Evolutionary conservation across 2,113 vertebrate genomes (phyloP).

Genomic region (Vicugna pacos): DNA sequence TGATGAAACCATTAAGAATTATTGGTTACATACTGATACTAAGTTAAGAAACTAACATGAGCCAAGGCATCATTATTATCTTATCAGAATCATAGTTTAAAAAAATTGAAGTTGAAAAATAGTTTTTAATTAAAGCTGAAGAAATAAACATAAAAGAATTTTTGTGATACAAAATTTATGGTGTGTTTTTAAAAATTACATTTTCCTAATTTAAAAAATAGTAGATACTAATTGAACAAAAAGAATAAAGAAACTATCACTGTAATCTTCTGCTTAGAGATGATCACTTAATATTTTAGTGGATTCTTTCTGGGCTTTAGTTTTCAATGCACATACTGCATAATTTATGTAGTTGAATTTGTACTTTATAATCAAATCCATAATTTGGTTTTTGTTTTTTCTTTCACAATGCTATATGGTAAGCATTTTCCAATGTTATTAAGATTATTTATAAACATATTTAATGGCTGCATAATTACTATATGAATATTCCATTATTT

Average conservation of each 20-base stretch:
- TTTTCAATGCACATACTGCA: not conserved
- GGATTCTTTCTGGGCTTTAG: not conserved
- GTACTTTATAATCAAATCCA: not conserved
- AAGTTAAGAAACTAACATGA: constrained; percentile 51
- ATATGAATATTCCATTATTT: not conserved
- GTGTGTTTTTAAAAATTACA: not conserved
- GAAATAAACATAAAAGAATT: constrained; percentile 38
- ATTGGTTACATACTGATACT: constrained; percentile 28
- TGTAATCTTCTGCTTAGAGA: constrained; percentile 34
- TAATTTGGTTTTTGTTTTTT: not conserved
- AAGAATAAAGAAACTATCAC: constrained; percentile 14
- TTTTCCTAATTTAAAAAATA: constrained; percentile 25
- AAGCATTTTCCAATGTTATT: not conserved
- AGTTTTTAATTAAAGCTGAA: constrained; percentile 17
- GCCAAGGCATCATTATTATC: not conserved
- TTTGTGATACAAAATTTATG: constrained; percentile 31
- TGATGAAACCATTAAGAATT: not conserved
- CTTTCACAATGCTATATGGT: not conserved
- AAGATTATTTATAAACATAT: constrained; percentile 22
- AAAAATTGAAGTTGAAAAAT: constrained; percentile 28
- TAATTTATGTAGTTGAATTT: not conserved
- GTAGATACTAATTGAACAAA: constrained; percentile 16
- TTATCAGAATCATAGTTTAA: constrained; percentile 40
- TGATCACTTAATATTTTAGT: constrained; percentile 11
- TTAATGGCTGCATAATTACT: not conserved